phyloP scores from a whole-genome alignment of 2,113 vertebrate species.

The Tetrao urogallus region DNA sequence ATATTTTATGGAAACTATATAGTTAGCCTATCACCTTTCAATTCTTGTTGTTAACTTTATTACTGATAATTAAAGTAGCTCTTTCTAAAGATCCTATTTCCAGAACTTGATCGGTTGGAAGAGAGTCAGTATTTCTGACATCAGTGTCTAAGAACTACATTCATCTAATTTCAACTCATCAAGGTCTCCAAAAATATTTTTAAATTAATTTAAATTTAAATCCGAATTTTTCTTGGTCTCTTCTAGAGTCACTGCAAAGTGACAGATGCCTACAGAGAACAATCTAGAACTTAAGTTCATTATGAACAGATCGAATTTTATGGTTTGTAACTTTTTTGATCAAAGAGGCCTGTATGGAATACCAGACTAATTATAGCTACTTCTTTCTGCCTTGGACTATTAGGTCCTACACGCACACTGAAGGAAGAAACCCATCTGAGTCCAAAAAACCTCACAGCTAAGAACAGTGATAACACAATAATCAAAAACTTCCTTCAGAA shows the following conservation, averaged over 20 bases:
- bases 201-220: background rate
- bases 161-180: background rate
- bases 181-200: background rate
- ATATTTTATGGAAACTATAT: background rate
- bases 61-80: background rate
- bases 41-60: background rate
- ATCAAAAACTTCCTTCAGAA: background rate
- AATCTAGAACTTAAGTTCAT: background rate
- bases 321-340: background rate
- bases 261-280: background rate
- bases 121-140: background rate
- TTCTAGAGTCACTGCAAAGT: background rate
- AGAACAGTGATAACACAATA: background rate
- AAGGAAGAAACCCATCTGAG: background rate
- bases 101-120: background rate
- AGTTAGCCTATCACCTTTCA: accelerated
- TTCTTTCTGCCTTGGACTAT: background rate
- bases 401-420: background rate
- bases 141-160: accelerated
- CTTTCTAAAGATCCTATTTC: background rate
- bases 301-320: background rate
- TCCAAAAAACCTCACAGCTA: background rate
- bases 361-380: background rate
- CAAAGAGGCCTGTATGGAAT: background rate
- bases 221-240: background rate